Evolutionary conservation across 2,797 vertebrate genomes (phyloP).

Genomic region (Propithecus deckenii): DNA sequence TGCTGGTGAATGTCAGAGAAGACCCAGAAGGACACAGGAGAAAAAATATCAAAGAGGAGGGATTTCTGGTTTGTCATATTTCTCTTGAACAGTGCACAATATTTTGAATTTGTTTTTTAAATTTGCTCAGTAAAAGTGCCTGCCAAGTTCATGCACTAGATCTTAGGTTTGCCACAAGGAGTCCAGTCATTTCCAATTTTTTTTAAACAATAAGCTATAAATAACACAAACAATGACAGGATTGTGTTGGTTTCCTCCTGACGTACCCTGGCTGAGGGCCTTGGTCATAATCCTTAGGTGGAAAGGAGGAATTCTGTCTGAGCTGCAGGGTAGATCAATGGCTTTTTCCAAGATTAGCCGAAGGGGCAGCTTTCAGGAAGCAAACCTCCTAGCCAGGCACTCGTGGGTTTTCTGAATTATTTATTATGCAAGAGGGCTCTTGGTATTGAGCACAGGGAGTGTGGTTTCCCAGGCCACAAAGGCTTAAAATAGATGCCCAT

Average conservation of each 20-base stretch:
- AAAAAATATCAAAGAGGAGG: background rate
- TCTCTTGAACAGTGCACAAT: background rate
- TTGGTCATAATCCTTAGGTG: conserved; percentile 53
- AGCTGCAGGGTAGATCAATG: conserved; percentile 6
- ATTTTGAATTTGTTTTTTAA: conserved; percentile 48
- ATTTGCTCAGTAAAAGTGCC: background rate
- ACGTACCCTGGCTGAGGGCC: background rate
- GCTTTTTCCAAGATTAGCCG: conserved; percentile 60
- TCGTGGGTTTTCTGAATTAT: conserved; percentile 59
- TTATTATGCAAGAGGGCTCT: conserved; percentile 59
- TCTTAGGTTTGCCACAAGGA: conserved; percentile 28
- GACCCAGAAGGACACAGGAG: background rate
- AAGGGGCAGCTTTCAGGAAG: conserved; percentile 62
- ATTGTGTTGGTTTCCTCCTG: conserved; percentile 75
- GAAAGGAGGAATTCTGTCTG: conserved; percentile 48
- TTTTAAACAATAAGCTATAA: conserved; percentile 75
- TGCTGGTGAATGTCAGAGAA: background rate
- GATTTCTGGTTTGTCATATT: background rate
- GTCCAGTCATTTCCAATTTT: conserved; percentile 57
- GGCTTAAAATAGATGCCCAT: conserved; percentile 60
- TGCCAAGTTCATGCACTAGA: conserved; percentile 45
- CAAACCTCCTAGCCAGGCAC: conserved; percentile 17
- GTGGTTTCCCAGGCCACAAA: conserved; percentile 57
- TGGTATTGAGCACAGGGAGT: conserved; percentile 56
- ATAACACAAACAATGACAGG: conserved; percentile 76